Conservation (phyloP, 2,797 vertebrate genomes). For the Rhabdophis nuchalis region DNA sequence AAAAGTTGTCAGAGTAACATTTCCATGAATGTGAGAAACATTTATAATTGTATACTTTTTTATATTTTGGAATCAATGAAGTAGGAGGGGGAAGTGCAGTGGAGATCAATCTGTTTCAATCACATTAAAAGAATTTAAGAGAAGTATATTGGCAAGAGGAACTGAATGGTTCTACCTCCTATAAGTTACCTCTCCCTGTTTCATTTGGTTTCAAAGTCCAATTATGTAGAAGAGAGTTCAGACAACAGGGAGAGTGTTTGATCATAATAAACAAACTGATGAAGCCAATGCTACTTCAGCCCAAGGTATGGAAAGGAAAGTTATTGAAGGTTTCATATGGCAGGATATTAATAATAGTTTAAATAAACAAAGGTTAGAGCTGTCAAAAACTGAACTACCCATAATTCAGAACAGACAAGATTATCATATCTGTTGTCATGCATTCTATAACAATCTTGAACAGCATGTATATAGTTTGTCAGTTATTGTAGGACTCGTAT, state of each 20-base stretch:
- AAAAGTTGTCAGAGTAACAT: slow-evolving; percentile 31
- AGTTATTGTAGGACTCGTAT: slow-evolving; percentile 62
- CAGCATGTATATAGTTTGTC: slow-evolving; percentile 69
- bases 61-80: too few species aligned
- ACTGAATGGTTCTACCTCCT: not conserved
- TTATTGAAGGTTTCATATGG: slow-evolving; percentile 43
- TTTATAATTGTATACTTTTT: not conserved
- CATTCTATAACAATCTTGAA: slow-evolving; percentile 83
- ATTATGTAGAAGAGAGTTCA: not conserved
- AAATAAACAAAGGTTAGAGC: slow-evolving; percentile 58
- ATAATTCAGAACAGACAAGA: slow-evolving; percentile 76
- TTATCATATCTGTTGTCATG: slow-evolving; percentile 87
- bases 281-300: slow-evolving; percentile 68
- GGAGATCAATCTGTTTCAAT: not conserved
- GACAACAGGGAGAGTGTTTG: slow-evolving; percentile 54
- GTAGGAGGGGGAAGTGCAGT: not conserved
- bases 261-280: slow-evolving; percentile 66
- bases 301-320: slow-evolving; percentile 67
- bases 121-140: not conserved
- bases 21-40: slow-evolving; percentile 66
- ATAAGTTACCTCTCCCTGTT: not conserved
- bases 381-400: slow-evolving; percentile 63
- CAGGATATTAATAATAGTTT: slow-evolving; percentile 59
- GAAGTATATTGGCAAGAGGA: not conserved
- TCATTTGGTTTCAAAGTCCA: not conserved